Conservation (phyloP, 2,888 invertebrate genomes). For the Chalcosyrphus nemorum region DNA sequence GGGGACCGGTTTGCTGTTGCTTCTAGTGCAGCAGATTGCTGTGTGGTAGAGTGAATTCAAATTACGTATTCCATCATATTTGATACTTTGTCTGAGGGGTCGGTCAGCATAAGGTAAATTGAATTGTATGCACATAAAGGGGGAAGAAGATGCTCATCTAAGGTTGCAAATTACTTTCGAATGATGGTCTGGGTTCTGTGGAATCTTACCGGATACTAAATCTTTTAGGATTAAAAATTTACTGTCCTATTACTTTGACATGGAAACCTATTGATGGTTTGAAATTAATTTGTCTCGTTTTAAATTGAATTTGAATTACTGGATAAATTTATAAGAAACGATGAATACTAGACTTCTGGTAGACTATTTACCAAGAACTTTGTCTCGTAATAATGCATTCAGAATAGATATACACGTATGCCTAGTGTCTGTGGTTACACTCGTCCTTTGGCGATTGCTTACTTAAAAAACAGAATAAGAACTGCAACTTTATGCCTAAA, state of each 20-base stretch:
- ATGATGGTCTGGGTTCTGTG: neutral
- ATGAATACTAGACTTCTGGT: too few relatives aligned
- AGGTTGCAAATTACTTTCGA: slow-evolving; percentile 1
- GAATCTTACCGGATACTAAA: neutral
- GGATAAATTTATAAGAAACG: too few relatives aligned
- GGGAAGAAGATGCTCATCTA: neutral
- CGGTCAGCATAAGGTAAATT: neutral
- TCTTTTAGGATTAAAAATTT: slow-evolving; percentile 10
- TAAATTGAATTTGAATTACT: neutral
- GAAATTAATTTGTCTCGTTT: neutral
- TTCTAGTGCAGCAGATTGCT: neutral
- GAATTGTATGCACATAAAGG: neutral
- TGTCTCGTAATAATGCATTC: too few relatives aligned
- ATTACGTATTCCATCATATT: slow-evolving; percentile 58
- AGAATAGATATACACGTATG: too few relatives aligned
- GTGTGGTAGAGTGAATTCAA: slow-evolving; percentile 16
- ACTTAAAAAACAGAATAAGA: too few relatives aligned
- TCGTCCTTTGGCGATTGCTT: too few relatives aligned
- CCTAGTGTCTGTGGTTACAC: too few relatives aligned
- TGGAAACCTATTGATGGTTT: neutral
- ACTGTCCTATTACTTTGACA: neutral
- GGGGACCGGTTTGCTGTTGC: slow-evolving; percentile 24
- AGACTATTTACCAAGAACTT: too few relatives aligned
- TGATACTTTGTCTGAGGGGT: neutral
- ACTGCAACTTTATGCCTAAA: too few relatives aligned